phyloP scores from a whole-genome alignment of 2,797 vertebrate genomes.

The Fistularia commersonii region DNA sequence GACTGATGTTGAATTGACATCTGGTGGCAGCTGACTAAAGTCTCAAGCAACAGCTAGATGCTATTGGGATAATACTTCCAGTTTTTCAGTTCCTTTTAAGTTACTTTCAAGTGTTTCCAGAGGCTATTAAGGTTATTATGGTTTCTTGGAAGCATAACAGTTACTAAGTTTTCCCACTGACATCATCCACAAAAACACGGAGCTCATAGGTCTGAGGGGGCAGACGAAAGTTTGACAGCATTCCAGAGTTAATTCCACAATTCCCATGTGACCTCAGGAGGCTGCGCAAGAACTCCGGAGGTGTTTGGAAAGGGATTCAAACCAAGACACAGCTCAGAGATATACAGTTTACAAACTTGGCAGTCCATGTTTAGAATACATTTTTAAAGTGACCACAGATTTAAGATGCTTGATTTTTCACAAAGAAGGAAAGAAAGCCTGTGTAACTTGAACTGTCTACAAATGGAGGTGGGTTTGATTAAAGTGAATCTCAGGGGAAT shows the following conservation, averaged over 20 bases:
- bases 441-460: conserved; percentile 11
- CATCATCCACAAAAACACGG: conserved; percentile 34
- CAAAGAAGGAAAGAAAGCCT: background rate
- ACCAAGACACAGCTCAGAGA: background rate
- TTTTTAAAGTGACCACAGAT: background rate
- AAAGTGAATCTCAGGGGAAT: conserved; percentile 6
- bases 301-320: conserved; percentile 24
- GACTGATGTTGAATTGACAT: no score
- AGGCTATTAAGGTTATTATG: conserved; percentile 23
- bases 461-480: conserved; percentile 7
- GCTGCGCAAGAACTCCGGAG: conserved; percentile 27
- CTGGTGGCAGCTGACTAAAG: background rate
- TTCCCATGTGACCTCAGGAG: conserved; percentile 43
- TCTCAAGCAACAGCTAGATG: conserved; percentile 13
- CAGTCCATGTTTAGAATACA: background rate
- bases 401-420: background rate
- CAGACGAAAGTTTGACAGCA: conserved; percentile 31
- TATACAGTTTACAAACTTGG: background rate
- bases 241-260: conserved; percentile 50
- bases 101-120: conserved; percentile 32
- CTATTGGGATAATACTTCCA: conserved; percentile 14
- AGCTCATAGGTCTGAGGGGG: conserved; percentile 10
- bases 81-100: conserved; percentile 14
- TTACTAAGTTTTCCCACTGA: conserved; percentile 43
- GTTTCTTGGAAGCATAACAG: conserved; percentile 23